Conservation (phyloP, 2,113 vertebrate genomes). For the Rhea pennata region DNA sequence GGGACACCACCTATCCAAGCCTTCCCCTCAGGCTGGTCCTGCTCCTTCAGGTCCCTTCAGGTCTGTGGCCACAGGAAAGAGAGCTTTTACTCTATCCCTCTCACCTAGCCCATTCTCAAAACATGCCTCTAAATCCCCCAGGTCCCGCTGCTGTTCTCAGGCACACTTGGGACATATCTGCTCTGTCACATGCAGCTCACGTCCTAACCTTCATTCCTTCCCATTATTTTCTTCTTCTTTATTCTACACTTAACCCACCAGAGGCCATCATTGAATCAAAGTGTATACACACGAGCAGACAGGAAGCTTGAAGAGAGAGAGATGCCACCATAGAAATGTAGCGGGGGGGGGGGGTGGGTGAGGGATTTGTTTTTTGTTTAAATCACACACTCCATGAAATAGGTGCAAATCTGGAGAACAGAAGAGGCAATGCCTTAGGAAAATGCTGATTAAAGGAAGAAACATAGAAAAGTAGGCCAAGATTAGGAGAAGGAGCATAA, state of each 20-base stretch:
- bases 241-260: neutral
- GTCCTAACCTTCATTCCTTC: neutral
- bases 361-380: too few relatives aligned
- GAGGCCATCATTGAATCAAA: neutral
- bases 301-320: neutral
- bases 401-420: neutral
- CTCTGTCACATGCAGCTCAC: neutral
- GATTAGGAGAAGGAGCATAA: neutral
- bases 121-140: neutral
- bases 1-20: neutral
- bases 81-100: neutral
- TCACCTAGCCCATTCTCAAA: neutral
- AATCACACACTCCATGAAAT: neutral
- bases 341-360: too few relatives aligned
- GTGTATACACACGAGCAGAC: neutral
- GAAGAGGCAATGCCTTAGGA: neutral
- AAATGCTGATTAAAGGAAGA: neutral
- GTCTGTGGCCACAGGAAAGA: neutral
- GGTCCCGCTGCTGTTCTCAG: neutral
- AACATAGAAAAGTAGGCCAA: neutral
- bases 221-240: neutral
- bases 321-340: neutral
- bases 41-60: neutral
- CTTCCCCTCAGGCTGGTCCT: neutral
- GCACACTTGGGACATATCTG: rapidly evolving